Conservation (phyloP, 1,140 invertebrate genomes). For the Leptinotarsa defecta region DNA sequence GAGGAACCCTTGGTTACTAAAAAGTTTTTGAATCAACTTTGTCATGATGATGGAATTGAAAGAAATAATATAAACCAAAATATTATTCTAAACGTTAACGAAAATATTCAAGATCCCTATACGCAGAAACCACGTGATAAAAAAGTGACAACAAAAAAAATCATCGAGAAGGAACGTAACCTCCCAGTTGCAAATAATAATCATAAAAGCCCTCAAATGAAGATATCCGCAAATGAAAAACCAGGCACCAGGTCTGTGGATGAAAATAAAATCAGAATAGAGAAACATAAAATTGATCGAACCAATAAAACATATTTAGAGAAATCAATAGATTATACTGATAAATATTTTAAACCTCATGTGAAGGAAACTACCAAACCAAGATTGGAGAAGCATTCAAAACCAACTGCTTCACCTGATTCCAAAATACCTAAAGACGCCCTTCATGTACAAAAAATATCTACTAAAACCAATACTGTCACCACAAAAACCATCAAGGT, state of each 20-base stretch:
- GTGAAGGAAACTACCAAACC: conserved; percentile 29
- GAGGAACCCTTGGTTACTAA: conserved; percentile 49
- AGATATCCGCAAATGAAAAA: neutral
- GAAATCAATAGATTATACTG: conserved; percentile 31
- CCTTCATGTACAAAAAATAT: too few species aligned
- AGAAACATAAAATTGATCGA: neutral
- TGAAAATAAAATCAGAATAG: conserved; percentile 28
- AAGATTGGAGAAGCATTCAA: conserved; percentile 28
- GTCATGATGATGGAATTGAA: conserved; percentile 39
- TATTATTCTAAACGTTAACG: neutral
- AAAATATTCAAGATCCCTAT: neutral
- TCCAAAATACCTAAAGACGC: neutral
- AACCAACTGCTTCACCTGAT: conserved; percentile 16
- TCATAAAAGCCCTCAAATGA: neutral
- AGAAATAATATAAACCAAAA: conserved; percentile 25
- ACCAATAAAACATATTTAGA: neutral
- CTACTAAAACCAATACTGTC: neutral
- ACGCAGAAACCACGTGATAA: conserved; percentile 16
- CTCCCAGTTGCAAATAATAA: neutral
- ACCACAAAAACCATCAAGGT: neutral
- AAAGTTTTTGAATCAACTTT: conserved; percentile 47
- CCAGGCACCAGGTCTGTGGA: neutral
- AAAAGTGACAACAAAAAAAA: conserved; percentile 34
- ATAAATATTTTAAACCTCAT: conserved; percentile 36
- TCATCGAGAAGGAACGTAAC: conserved; percentile 34